These are phyloP conservation scores for Agrenia bidenticulata DNA, from an alignment of 2,888 invertebrate species.

Conservation along the genomic window DNA sequence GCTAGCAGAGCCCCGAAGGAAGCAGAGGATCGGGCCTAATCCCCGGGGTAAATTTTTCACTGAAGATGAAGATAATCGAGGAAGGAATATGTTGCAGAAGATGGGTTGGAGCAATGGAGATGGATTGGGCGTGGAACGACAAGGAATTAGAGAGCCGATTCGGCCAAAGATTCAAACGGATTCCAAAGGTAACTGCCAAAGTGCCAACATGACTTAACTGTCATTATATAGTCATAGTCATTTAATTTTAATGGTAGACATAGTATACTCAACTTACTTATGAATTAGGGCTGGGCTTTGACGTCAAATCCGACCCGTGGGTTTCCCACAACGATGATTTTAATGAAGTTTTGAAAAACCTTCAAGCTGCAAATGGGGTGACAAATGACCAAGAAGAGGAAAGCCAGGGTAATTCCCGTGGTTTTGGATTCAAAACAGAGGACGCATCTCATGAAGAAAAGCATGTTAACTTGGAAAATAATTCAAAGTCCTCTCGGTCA, in stretches of 20 bases:
- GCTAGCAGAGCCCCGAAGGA: slow-evolving; percentile 49
- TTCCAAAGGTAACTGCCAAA: slow-evolving; percentile 32
- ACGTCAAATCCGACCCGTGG: slow-evolving; percentile 45
- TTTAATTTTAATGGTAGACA: not conserved
- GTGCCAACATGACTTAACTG: no score
- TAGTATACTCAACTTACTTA: not conserved
- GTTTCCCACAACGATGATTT: slow-evolving; percentile 46
- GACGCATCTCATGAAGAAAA: not conserved
- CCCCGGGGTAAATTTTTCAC: slow-evolving; percentile 48
- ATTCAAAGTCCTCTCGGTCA: slow-evolving; percentile 42
- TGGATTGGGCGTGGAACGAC: slow-evolving; percentile 41
- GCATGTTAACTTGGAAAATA: slow-evolving; percentile 34
- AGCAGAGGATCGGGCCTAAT: slow-evolving; percentile 47
- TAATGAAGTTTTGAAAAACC: slow-evolving; percentile 27
- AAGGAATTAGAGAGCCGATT: slow-evolving; percentile 48
- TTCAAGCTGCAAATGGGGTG: slow-evolving; percentile 12
- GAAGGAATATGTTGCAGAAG: slow-evolving; percentile 42
- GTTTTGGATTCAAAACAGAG: not conserved
- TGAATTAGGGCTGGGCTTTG: slow-evolving; percentile 46
- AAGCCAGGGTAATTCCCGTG: not conserved
- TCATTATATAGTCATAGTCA: no score
- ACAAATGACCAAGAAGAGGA: not conserved
- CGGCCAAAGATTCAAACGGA: slow-evolving; percentile 46
- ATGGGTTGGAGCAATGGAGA: slow-evolving; percentile 51
- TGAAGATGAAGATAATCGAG: slow-evolving; percentile 46